Percentiles rank a stretch among this genome's conserved stretches.
Conservation (phyloP, 2,113 vertebrate genomes). For the Emydura subglobosa region DNA sequence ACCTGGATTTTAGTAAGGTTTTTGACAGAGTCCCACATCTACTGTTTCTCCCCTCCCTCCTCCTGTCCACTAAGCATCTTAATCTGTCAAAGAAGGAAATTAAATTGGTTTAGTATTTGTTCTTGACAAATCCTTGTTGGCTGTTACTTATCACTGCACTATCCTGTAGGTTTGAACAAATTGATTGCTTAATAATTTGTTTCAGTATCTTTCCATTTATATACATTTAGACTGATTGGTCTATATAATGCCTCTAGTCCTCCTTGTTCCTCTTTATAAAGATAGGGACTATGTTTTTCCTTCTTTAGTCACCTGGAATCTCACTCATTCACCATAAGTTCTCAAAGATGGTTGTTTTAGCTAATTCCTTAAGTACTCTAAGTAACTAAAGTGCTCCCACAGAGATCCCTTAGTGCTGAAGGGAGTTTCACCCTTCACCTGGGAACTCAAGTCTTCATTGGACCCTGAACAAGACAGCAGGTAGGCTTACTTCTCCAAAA, state of each 20-base stretch:
- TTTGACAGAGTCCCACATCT: too few relatives aligned
- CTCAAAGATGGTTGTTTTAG: not conserved
- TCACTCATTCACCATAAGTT: not conserved
- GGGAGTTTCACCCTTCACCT: not conserved
- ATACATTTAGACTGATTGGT: too few relatives aligned
- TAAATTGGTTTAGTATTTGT: not conserved
- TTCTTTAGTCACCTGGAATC: not conserved
- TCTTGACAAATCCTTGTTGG: not conserved
- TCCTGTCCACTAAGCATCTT: too few relatives aligned
- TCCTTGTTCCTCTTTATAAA: not conserved
- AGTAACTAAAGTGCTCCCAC: not conserved
- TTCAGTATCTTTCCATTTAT: not conserved
- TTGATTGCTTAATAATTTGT: not conserved
- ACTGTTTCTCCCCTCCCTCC: too few relatives aligned
- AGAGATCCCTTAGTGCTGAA: not conserved
- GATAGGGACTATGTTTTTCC: not conserved
- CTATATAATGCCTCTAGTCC: not conserved
- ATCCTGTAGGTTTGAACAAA: not conserved
- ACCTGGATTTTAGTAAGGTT: too few relatives aligned
- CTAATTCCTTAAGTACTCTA: not conserved
- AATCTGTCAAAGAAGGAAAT: not conserved
- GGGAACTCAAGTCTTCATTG: not conserved
- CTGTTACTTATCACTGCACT: not conserved
- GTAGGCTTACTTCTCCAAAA: not conserved
- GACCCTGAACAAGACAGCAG: not conserved